Conservation (phyloP, 2,888 invertebrate genomes). For the Chrysolina americana region DNA sequence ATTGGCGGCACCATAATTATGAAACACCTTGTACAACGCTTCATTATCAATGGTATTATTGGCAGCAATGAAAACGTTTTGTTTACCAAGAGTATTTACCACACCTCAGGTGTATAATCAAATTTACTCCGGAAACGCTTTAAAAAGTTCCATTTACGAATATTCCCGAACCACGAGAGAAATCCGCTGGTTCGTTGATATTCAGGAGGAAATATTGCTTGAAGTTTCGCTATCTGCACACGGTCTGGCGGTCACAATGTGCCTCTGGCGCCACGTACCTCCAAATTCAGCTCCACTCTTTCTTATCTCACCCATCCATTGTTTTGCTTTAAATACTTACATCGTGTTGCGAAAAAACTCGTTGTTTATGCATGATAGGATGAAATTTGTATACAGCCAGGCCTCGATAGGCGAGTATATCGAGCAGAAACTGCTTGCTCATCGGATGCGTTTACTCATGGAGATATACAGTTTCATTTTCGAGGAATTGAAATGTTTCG, state of each 20-base stretch:
- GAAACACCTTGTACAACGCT: no score
- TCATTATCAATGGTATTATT: no score
- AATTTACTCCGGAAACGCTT: no score
- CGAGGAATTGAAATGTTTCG: neutral
- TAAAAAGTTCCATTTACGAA: no score
- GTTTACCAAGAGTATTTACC: no score
- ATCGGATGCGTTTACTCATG: conserved; percentile 5
- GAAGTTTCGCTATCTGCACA: conserved; percentile 55
- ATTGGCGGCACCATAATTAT: no score
- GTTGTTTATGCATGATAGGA: conserved; percentile 23
- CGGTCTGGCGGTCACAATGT: conserved; percentile 56
- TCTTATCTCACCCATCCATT: conserved; percentile 31
- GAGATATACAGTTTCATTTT: conserved; percentile 10
- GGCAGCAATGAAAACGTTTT: no score
- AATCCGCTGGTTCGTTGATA: no score
- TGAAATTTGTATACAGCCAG: neutral
- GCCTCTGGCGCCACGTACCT: conserved; percentile 2
- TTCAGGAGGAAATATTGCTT: conserved; percentile 23
- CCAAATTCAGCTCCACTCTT: conserved; percentile 14
- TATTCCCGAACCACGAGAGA: no score
- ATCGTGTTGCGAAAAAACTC: conserved; percentile 16
- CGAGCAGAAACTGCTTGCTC: conserved; percentile 16
- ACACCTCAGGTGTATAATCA: no score
- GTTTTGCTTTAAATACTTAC: conserved; percentile 26
- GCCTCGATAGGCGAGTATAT: conserved; percentile 17